Evolutionary conservation across 2,888 invertebrate genomes (phyloP).

Genomic region (Lycocerus yunnanus): DNA sequence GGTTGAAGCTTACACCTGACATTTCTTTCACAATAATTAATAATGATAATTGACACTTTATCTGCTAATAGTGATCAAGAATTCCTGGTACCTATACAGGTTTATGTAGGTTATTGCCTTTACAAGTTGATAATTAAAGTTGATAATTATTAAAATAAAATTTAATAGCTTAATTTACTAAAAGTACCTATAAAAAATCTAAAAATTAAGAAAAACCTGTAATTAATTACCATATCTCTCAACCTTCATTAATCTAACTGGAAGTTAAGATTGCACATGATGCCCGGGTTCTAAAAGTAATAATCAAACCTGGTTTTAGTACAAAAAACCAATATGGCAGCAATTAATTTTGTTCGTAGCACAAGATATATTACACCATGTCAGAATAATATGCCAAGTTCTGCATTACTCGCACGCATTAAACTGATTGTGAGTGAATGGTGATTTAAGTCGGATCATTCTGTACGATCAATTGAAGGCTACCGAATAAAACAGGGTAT

Average conservation of each 20-base stretch:
- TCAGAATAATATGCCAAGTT: not conserved
- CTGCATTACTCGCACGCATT: not conserved
- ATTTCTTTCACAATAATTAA: not conserved
- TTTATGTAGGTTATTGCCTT: not conserved
- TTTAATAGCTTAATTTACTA: not conserved
- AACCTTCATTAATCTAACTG: not conserved
- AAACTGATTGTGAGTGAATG: not conserved
- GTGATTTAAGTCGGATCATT: not conserved
- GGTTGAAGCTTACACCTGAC: not conserved
- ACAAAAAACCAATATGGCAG: not conserved
- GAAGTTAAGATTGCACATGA: not conserved
- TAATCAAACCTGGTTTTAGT: not conserved
- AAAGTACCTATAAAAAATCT: not conserved
- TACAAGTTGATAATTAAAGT: not conserved
- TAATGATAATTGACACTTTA: not conserved
- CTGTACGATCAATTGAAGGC: not conserved
- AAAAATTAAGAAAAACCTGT: not conserved
- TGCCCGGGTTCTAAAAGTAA: not conserved
- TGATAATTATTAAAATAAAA: not conserved
- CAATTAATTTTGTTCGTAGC: not conserved
- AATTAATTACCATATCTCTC: not conserved
- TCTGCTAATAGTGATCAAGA: not conserved
- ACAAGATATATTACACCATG: not conserved
- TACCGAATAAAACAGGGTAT: too few relatives aligned
- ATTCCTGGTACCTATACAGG: not conserved